These are phyloP conservation scores for Monopterus albus DNA, from an alignment of 2,113 vertebrate species.

Conservation along the genomic window DNA sequence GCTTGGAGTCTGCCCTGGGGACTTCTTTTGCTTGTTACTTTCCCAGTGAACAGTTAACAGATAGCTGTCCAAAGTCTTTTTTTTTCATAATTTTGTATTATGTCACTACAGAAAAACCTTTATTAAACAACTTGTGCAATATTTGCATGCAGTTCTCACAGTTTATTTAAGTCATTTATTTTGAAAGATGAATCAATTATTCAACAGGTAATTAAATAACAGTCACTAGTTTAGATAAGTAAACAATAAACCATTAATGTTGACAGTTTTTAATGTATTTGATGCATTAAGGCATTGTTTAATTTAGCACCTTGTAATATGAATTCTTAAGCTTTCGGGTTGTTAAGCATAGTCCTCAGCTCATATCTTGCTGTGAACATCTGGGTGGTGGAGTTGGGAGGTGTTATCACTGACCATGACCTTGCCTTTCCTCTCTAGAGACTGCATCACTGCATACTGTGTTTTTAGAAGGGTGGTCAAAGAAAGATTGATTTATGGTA, in stretches of 20 bases:
- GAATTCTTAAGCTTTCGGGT: neutral
- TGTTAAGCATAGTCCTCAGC: conserved; percentile 15
- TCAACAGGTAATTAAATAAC: too few species aligned
- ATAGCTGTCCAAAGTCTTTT: conserved; percentile 37
- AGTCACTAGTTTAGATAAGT: too few species aligned
- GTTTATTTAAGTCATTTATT: too few species aligned
- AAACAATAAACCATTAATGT: too few species aligned
- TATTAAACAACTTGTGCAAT: too few species aligned
- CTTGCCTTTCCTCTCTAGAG: conserved; percentile 63
- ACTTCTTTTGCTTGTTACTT: conserved; percentile 56
- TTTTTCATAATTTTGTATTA: neutral
- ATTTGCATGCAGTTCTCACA: too few species aligned
- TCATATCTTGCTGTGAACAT: conserved; percentile 65
- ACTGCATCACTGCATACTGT: conserved; percentile 47
- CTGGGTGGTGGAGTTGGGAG: conserved; percentile 63
- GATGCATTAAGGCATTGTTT: too few species aligned
- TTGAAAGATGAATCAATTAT: conserved; percentile 3
- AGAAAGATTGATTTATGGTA: conserved; percentile 17
- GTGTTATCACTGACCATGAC: conserved; percentile 66
- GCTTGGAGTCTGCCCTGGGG: conserved; percentile 53
- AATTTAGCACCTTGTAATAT: conserved; percentile 17
- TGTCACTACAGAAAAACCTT: neutral
- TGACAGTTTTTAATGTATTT: too few species aligned
- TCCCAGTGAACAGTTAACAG: conserved; percentile 62
- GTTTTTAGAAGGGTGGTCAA: conserved; percentile 16